phyloP scores from a whole-genome alignment of 2,797 vertebrate genomes.

The Octomys mimax region DNA sequence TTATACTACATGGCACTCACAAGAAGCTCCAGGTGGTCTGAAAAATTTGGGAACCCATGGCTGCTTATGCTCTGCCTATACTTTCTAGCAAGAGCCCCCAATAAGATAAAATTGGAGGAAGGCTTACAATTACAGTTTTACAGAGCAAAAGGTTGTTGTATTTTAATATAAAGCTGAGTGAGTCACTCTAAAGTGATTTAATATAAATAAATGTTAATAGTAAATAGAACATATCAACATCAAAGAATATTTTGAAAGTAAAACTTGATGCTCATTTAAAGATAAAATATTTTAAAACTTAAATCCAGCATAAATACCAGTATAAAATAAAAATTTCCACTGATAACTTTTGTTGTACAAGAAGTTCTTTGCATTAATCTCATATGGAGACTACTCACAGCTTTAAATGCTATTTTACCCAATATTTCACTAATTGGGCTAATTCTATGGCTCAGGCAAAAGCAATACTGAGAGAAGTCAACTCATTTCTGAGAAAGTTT shows the following conservation, averaged over 20 bases:
- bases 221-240: conserved; percentile 38
- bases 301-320: conserved; percentile 12
- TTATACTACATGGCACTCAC: conserved; percentile 46
- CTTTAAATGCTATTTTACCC: conserved; percentile 20
- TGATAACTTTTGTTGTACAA: conserved; percentile 39
- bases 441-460: conserved; percentile 57
- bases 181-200: conserved; percentile 56
- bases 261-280: conserved; percentile 65
- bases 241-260: conserved; percentile 62
- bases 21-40: conserved; percentile 53
- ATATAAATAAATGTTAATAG: conserved; percentile 53
- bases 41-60: conserved; percentile 41
- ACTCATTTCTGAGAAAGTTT: conserved; percentile 48
- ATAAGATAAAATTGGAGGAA: neutral
- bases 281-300: conserved; percentile 46
- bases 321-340: conserved; percentile 53
- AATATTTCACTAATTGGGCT: conserved; percentile 45
- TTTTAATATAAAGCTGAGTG: conserved; percentile 22
- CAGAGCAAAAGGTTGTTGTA: neutral
- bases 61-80: conserved; percentile 8
- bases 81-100: conserved; percentile 45
- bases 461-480: conserved; percentile 38
- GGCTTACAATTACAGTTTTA: conserved; percentile 9
- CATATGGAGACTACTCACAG: conserved; percentile 14
- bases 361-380: conserved; percentile 57